Percentiles rank a stretch among this genome's conserved stretches.
Evolutionary conservation across 2,888 invertebrate genomes (phyloP).

Genomic region (Tridacna crocea): DNA sequence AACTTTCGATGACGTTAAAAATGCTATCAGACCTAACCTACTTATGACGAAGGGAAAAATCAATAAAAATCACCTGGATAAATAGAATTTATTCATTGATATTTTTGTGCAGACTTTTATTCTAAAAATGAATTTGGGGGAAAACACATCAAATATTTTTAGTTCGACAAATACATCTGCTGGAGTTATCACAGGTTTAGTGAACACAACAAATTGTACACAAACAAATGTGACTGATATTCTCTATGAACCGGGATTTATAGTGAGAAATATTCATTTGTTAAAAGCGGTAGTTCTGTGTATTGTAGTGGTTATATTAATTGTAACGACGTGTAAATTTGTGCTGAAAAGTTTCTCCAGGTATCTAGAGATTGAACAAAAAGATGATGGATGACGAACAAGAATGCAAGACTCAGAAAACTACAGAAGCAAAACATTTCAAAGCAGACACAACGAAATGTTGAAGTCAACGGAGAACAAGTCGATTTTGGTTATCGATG

Average conservation of each 20-base stretch:
- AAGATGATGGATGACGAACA: conserved; percentile 29
- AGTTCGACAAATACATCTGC: background rate
- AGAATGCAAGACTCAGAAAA: background rate
- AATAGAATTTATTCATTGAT: too few species aligned
- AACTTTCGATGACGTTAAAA: too few species aligned
- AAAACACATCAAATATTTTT: too few species aligned
- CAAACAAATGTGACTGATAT: background rate
- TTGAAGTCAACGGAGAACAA: background rate
- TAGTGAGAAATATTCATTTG: conserved; percentile 43
- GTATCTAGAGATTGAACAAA: conserved; percentile 40
- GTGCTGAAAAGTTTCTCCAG: conserved; percentile 48
- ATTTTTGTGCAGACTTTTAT: too few species aligned
- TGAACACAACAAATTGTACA: background rate
- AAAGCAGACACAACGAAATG: background rate
- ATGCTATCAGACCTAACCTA: too few species aligned
- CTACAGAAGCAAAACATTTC: background rate
- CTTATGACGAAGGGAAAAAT: too few species aligned
- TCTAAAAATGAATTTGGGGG: too few species aligned
- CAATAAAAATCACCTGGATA: too few species aligned
- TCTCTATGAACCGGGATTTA: conserved; percentile 35
- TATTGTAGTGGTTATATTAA: conserved; percentile 39
- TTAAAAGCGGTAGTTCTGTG: conserved; percentile 51
- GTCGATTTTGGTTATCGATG: background rate
- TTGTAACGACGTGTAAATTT: conserved; percentile 43
- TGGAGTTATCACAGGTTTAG: background rate